Evolutionary conservation across 2,888 invertebrate genomes (phyloP).

Genomic region (Pyrrhosoma nymphula): DNA sequence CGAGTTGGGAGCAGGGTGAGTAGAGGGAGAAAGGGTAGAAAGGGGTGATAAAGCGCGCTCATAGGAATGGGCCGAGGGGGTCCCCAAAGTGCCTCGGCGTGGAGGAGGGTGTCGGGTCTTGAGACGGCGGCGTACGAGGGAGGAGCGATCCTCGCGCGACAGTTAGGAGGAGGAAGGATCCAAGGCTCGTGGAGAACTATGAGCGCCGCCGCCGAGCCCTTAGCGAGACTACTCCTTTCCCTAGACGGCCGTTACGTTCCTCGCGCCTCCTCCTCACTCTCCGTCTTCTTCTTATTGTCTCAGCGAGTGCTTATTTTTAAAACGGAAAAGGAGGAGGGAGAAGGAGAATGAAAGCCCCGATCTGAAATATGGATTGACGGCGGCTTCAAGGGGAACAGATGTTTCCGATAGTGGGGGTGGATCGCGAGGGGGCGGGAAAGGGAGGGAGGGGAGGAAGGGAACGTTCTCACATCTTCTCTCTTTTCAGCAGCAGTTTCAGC

Average conservation of each 20-base stretch:
- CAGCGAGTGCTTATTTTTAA: constrained; percentile 12
- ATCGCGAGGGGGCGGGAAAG: background rate
- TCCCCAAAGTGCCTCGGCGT: background rate
- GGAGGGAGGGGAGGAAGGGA: background rate
- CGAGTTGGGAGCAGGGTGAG: background rate
- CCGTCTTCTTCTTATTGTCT: constrained; percentile 1
- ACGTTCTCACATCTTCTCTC: background rate
- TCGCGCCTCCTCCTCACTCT: background rate
- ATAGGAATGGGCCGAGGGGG: constrained; percentile 4
- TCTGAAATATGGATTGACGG: constrained; percentile 36
- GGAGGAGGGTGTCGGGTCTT: background rate
- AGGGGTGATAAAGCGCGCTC: background rate
- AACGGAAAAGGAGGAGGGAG: background rate
- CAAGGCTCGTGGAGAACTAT: background rate
- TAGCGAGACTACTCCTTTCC: background rate
- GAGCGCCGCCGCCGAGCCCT: background rate
- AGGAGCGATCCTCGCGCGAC: background rate
- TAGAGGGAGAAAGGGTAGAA: background rate
- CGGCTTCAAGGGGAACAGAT: constrained; percentile 22
- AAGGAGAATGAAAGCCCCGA: background rate
- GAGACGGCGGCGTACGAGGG: background rate
- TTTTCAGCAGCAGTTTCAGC: background rate
- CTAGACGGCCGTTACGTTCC: constrained; percentile 11
- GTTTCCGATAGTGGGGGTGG: background rate
- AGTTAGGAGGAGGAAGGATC: background rate